Base-by-base conservation (phyloP, 2,113 vertebrate genomes). In the Leiothrix lutea region DNA sequence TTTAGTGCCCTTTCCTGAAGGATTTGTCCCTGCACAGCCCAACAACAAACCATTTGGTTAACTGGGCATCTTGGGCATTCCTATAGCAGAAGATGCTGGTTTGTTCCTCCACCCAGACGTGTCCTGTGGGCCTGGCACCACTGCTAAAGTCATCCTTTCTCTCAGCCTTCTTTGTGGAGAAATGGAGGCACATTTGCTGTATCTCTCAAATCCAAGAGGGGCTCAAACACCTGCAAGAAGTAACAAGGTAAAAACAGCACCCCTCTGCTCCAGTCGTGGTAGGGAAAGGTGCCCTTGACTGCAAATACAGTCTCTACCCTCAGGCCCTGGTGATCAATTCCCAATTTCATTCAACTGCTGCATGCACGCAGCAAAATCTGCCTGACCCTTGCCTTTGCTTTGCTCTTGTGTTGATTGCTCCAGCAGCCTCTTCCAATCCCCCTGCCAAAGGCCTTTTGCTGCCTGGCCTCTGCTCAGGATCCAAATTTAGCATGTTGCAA, bases 51-150 rank as follows among this genome's bases (percentile, higher is more conserved):
- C 8, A 7, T 73, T 19, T 78, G 19, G 26, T 8, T 35, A 38
- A 23, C 29, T 67, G 36, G 11, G 29, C 14, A 54, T 61, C 71
- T 65, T 0, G 0, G 10, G 22, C 12, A 29, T 22, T 64, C 18
- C 4, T 33, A 5, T 15, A 81, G 38, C 9, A 56, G 38, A 67
- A 70, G 22, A 45, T 31, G 35, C 3, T 66, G 29, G 8, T 77
- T 77, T 70, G 38, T 81, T 38, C 29, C 44, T 73, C 19, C 8
- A 33, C 6, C 7, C 8, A 50, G 16, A 5, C 16, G 20, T 16
- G 22, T 28, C 36, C 53, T 22, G 8, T 3, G 4, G 24, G 28
- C 25, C 38, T 48, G 36, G n/a, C 23, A 74, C 18, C 24, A 29
- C 19, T 31, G 24, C 45, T 44, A 75, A 91, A 61, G 5, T 40